phyloP scores from a whole-genome alignment of 1,140 invertebrate genomes.

The Copidosoma floridanum region DNA sequence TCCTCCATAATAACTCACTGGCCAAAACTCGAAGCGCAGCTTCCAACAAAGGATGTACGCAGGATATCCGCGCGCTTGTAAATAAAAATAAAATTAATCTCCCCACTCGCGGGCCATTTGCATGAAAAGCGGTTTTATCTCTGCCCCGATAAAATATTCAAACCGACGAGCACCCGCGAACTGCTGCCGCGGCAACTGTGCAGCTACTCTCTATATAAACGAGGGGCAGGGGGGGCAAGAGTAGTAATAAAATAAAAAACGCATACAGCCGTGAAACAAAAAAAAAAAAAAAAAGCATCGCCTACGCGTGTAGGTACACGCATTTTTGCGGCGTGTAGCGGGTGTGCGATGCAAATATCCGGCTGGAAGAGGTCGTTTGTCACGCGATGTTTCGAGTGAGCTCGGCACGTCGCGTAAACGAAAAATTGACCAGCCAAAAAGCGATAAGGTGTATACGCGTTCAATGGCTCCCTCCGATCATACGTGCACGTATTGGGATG shows the following conservation, averaged over 20 bases:
- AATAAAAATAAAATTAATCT: conserved; percentile 22
- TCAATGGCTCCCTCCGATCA: neutral
- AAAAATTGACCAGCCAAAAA: conserved; percentile 17
- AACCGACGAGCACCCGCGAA: neutral
- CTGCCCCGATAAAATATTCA: conserved; percentile 13
- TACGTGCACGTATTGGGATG: no score
- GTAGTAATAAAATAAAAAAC: no score
- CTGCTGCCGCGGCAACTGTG: no score
- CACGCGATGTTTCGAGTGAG: conserved; percentile 13
- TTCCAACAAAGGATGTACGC: no score
- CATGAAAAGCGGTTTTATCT: conserved; percentile 6
- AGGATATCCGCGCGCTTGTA: no score
- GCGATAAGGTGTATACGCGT: conserved; percentile 17
- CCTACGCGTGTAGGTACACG: no score
- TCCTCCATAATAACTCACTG: no score
- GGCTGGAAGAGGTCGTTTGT: conserved; percentile 17
- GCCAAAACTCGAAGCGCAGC: no score
- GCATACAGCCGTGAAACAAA: neutral
- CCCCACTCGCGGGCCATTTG: neutral
- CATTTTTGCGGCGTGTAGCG: no score
- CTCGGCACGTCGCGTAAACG: conserved; percentile 11
- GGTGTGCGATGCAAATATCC: conserved; percentile 18
- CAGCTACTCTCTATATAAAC: neutral
- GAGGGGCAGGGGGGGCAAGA: no score
- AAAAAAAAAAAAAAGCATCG: conserved; percentile 11